Conservation (phyloP, 2,113 vertebrate genomes). For the Nyctereutes procyonoides region DNA sequence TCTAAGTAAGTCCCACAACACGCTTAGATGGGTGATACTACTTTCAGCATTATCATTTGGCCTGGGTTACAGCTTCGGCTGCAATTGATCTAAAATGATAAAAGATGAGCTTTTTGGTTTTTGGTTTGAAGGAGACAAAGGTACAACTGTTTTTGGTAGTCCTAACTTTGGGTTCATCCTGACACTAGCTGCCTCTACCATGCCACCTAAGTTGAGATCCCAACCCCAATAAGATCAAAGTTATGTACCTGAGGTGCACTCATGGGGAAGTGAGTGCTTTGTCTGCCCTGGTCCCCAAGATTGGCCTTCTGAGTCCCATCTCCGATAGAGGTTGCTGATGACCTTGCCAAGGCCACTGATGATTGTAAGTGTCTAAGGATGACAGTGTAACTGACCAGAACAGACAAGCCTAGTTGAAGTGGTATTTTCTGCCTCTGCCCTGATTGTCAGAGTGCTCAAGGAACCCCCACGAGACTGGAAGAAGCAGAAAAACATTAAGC, state of each 20-base stretch:
- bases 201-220: not conserved
- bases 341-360: not conserved
- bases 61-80: not conserved
- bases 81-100: not conserved
- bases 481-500: not conserved
- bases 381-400: not conserved
- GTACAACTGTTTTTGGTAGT: not conserved
- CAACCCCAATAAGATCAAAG: not conserved
- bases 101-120: not conserved
- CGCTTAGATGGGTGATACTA: not conserved
- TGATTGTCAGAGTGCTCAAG: not conserved
- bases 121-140: not conserved
- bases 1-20: not conserved
- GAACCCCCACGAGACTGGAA: not conserved
- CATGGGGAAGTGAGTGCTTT: not conserved
- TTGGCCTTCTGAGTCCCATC: not conserved
- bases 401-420: not conserved
- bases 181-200: not conserved
- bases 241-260: not conserved
- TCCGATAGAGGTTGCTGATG: not conserved
- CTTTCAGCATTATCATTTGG: not conserved
- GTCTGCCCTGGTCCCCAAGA: not conserved
- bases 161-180: not conserved
- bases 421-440: not conserved
- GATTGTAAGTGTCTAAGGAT: not conserved